Evolutionary conservation across 1,140 invertebrate genomes (phyloP).

Genomic region (Drosophila carrolli): DNA sequence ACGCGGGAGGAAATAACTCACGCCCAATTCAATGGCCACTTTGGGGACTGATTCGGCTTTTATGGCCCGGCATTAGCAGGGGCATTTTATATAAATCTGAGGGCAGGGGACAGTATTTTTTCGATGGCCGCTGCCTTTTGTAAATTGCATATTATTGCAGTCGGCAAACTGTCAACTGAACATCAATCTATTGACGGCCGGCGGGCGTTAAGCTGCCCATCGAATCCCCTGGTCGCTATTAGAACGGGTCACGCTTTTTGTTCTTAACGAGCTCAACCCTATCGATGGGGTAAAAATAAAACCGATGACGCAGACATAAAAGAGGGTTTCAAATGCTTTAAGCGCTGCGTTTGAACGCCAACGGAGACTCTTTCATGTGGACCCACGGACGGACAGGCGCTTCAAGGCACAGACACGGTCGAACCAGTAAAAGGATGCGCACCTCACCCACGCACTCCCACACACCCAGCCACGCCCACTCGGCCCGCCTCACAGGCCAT

Average conservation of each 20-base stretch:
- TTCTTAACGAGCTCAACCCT: conserved; percentile 69
- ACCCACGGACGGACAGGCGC: conserved; percentile 36
- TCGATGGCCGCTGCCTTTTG: conserved; percentile 1
- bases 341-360: conserved; percentile 47
- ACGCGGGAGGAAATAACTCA: conserved; percentile 7
- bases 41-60: conserved; percentile 46
- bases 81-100: conserved; percentile 46
- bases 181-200: conserved; percentile 75
- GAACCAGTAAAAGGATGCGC: conserved; percentile 45
- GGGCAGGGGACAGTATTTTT: background rate
- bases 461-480: background rate
- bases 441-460: conserved; percentile 10
- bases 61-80: conserved; percentile 53
- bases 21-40: conserved; percentile 54
- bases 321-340: conserved; percentile 67
- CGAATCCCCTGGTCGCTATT: conserved; percentile 61
- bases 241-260: conserved; percentile 67
- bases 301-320: conserved; percentile 76
- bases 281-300: conserved; percentile 35
- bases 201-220: conserved; percentile 64
- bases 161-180: conserved; percentile 68
- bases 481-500: conserved; percentile 1
- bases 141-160: conserved; percentile 66
- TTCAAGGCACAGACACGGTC: conserved; percentile 63
- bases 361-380: conserved; percentile 63